These are phyloP conservation scores for Ctenoplectra terminalis DNA, from an alignment of 1,140 invertebrate genomes.

Conservation along the genomic window DNA sequence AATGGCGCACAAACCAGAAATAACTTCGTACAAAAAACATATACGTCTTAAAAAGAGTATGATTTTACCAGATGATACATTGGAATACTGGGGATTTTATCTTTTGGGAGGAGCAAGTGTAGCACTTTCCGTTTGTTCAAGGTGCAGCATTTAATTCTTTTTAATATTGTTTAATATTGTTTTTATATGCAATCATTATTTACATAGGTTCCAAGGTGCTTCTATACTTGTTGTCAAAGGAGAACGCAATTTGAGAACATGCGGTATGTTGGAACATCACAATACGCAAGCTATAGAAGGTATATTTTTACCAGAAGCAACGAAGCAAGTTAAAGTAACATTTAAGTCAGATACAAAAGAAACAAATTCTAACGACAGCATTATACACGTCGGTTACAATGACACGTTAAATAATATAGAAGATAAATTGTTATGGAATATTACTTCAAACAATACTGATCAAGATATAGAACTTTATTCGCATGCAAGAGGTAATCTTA, in stretches of 20 bases:
- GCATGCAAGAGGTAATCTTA: not conserved
- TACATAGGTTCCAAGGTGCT: slow-evolving; percentile 86
- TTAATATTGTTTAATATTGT: not conserved
- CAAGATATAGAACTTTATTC: slow-evolving; percentile 17
- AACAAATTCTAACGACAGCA: slow-evolving; percentile 71
- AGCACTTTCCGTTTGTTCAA: slow-evolving; percentile 90
- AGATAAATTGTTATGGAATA: slow-evolving; percentile 25
- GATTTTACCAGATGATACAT: slow-evolving; percentile 91
- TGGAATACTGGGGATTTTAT: slow-evolving; percentile 96
- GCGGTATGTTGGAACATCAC: slow-evolving; percentile 88
- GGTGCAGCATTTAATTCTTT: slow-evolving; percentile 78
- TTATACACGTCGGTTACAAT: slow-evolving; percentile 28
- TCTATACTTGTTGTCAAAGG: slow-evolving; percentile 91
- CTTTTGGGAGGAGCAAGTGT: slow-evolving; percentile 90
- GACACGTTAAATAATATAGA: slow-evolving; percentile 40
- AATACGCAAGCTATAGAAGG: slow-evolving; percentile 83
- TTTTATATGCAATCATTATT: not conserved
- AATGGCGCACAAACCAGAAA: slow-evolving; percentile 87
- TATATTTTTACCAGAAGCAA: slow-evolving; percentile 82
- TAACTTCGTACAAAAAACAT: slow-evolving; percentile 88
- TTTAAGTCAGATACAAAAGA: slow-evolving; percentile 86
- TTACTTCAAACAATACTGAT: slow-evolving; percentile 35
- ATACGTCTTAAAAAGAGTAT: slow-evolving; percentile 91
- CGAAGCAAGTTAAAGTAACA: slow-evolving; percentile 87
- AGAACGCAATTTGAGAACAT: slow-evolving; percentile 88